Evolutionary conservation across 2,888 invertebrate species (phyloP).

Genomic region (Tiphia femorata): DNA sequence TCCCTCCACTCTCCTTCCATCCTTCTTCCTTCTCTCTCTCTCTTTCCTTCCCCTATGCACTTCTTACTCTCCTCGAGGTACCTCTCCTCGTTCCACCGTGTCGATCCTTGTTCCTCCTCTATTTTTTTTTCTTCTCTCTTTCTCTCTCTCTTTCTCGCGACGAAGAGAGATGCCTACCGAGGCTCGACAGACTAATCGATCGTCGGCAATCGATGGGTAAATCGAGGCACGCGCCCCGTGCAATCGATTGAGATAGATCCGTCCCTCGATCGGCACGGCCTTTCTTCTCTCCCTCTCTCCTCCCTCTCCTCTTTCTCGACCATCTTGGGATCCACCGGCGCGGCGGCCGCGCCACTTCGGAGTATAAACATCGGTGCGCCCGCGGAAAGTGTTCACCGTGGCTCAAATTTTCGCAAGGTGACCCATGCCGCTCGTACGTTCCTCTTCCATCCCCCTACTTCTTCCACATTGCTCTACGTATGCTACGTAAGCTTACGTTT

Average conservation of each 20-base stretch:
- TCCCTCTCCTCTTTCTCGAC: no score
- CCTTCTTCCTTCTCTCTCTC: conserved; percentile 8
- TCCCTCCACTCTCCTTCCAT: background rate
- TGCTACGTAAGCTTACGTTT: no score
- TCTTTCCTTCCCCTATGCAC: background rate
- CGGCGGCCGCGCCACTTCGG: no score
- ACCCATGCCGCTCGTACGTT: no score
- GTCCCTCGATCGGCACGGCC: background rate
- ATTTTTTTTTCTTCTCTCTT: conserved; percentile 5
- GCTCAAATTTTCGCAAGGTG: no score
- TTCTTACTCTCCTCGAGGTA: conserved; percentile 5
- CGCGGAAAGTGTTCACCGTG: no score
- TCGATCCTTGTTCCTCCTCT: no score
- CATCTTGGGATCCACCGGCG: no score
- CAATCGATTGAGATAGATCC: conserved; percentile 32
- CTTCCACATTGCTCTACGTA: no score
- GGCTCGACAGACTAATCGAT: conserved; percentile 32
- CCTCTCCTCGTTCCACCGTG: conserved; percentile 8
- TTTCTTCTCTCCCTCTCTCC: no score
- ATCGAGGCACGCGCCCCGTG: conserved; percentile 36
- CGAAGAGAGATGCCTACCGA: conserved; percentile 13
- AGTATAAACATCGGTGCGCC: no score
- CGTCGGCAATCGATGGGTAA: conserved; percentile 33
- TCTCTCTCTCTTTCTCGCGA: conserved; percentile 4
- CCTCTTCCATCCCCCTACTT: no score